Conservation (phyloP, 2,888 invertebrate genomes). For the Papilio gigon region DNA sequence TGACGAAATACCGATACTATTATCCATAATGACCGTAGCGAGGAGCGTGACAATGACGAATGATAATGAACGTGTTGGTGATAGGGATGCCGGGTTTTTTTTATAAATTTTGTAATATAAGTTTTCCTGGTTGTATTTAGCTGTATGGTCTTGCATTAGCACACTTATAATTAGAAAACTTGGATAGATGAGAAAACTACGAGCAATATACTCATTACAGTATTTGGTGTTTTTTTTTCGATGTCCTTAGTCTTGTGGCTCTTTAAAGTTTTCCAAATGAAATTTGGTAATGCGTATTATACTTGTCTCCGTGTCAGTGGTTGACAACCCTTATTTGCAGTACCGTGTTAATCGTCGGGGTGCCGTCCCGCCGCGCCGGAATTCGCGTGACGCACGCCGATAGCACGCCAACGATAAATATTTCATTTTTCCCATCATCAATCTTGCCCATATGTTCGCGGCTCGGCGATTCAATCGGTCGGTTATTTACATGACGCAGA, state of each 20-base stretch:
- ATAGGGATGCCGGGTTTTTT: constrained; percentile 25
- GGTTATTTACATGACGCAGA: constrained; percentile 55
- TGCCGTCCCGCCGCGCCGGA: constrained; percentile 35
- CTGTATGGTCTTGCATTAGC: background rate
- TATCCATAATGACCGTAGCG: constrained; percentile 31
- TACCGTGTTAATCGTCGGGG: constrained; percentile 24
- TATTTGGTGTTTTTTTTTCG: background rate
- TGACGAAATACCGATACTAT: constrained; percentile 26
- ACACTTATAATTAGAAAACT: background rate
- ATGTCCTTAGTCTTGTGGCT: background rate
- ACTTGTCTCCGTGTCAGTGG: background rate
- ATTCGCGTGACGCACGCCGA: constrained; percentile 45
- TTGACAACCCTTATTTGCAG: constrained; percentile 26
- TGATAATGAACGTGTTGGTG: constrained; percentile 38
- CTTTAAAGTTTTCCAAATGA: background rate
- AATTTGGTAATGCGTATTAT: background rate
- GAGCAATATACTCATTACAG: background rate
- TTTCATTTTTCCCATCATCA: constrained; percentile 63
- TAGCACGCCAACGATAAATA: constrained; percentile 55
- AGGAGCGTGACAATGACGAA: constrained; percentile 40
- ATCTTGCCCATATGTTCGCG: constrained; percentile 58
- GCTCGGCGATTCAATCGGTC: constrained; percentile 62
- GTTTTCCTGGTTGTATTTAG: background rate
- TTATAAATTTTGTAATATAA: background rate
- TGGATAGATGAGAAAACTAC: background rate